Evolutionary conservation across 2,888 invertebrate genomes (phyloP), one percentile per base, ranked within the genome.

Genomic region (Dicyrtoma fusca): DNA sequence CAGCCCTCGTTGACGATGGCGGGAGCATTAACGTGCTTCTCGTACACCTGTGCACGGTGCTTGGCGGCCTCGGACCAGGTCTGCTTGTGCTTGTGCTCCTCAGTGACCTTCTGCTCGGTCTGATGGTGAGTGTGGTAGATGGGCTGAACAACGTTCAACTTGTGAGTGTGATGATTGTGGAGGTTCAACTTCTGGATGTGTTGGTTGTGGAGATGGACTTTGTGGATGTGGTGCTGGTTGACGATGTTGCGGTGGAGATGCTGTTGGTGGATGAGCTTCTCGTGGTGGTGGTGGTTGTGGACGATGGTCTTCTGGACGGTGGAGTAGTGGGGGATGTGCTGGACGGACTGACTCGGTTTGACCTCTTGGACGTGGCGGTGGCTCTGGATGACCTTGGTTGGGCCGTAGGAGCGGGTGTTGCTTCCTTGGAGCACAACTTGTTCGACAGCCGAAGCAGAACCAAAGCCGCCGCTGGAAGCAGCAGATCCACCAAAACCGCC

Each of bases 141-240:
- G 11, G 69, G 69, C 23, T 69, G 69, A 44, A 57, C 25, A 23
- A 69, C 69, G 59, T 69, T 23, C n/a, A 13, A 19, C 57, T 59
- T 69, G 44, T 57, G 55, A 14, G 21, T 23, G 57, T 69, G 42
- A 34, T 55, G 53, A 8, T 69, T 23, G 51, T 69, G 69, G 13
- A 69, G 21, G 19, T 69, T 23, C 8, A 57, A 44, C 25, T 57
- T 57, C 44, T 69, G 69, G 42, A 53, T 2, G 42, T 69, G 69
- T 17, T 57, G 57, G 69, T 69, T 69, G 57, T 69, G 69, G 19
- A 69, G 69, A 26, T 69, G 69, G 44, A 69, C 57, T 44, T 69
- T 69, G 59, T 69, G 69, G 57, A 69, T 57, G 44, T 69, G 57
- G 44, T 69, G 69, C 57, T 69, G 69, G 42, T 55, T 64, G 57